These are phyloP conservation scores for Daktulosphaira vitifoliae DNA, from an alignment of 1,140 invertebrate genomes.

Conservation along the genomic window DNA sequence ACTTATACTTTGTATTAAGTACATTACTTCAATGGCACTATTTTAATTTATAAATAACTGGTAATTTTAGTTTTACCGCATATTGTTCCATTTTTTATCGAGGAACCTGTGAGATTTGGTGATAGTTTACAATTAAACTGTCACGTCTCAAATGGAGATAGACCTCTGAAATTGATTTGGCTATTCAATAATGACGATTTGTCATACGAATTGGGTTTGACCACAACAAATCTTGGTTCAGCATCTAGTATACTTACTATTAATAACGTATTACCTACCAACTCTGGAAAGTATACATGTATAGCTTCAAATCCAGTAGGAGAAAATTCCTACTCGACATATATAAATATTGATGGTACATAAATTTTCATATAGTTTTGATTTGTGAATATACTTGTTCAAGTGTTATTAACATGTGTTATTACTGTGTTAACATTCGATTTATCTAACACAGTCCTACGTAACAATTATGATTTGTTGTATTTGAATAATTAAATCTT, in stretches of 20 bases:
- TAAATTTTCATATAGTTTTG: conserved; percentile 4
- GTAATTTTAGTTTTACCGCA: conserved; percentile 40
- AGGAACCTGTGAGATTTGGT: conserved; percentile 52
- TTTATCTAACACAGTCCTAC: too few relatives aligned
- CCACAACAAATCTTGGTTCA: conserved; percentile 30
- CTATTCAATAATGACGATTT: conserved; percentile 49
- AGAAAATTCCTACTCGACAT: conserved; percentile 38
- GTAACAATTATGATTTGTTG: too few relatives aligned
- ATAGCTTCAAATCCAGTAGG: conserved; percentile 61
- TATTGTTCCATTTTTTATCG: conserved; percentile 42
- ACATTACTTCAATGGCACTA: too few relatives aligned
- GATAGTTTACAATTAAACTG: conserved; percentile 64
- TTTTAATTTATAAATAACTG: too few relatives aligned
- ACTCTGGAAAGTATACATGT: conserved; percentile 56
- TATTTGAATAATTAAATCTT: too few relatives aligned
- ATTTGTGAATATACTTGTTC: conserved; percentile 13
- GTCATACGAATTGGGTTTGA: conserved; percentile 8
- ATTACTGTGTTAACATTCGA: too few relatives aligned
- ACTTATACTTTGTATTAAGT: too few relatives aligned
- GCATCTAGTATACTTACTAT: conserved; percentile 42
- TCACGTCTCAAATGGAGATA: conserved; percentile 63
- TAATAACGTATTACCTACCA: conserved; percentile 46
- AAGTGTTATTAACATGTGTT: background rate
- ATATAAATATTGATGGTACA: conserved; percentile 39
- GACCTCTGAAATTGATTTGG: conserved; percentile 60